Evolutionary conservation across 2,797 vertebrate species (phyloP), one percentile per base, ranked within the genome.

Genomic region (Alosa sapidissima): DNA sequence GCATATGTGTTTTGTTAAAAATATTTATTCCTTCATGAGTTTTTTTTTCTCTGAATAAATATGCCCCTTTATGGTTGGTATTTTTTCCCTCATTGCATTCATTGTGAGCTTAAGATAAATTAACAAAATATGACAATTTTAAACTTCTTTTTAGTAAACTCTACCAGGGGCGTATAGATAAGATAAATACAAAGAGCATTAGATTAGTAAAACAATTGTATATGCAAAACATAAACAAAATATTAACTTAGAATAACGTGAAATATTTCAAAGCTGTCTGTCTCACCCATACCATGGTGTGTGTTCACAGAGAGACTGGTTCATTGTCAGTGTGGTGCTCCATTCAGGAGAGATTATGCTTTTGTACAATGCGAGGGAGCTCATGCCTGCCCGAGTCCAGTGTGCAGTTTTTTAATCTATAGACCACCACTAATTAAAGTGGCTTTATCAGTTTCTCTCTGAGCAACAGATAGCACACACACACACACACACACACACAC

Each of bases 371-470:
- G 41, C 41, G 0, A 47, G 72, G 16, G 36, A 9, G 72, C 72
- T 41, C 36, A 47, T 47, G 36, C 36, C 7, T n/a, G 41, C 72
- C 36, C 16, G 5, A 78, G 72, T 78, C 7, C 41, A 78, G 72
- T 21, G 41, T 47, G 21, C 21, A 49, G 51, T 45, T 81, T 24
- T 82, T 85, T 82, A 51, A 85, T 72, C 68, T 51, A 24, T 58
- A 41, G 55, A 84, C 81, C 9, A 48, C n/a, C 68, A 72, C 81
- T 84, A 65, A 87, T 88, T 82, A 87, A 36, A 81, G 45, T 16
- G 16, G 52, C 60, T 62, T 45, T 65, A 86, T 84, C 68, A 49
- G 47, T 49, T 41, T 81, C 54, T 85, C 83, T 82, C 58, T 60
- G 48, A 78, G 41, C 72, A 62, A 48, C 28, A 33, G 81, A 81